phyloP scores from a whole-genome alignment of 2,797 vertebrate species.

The Macropodus opercularis region DNA sequence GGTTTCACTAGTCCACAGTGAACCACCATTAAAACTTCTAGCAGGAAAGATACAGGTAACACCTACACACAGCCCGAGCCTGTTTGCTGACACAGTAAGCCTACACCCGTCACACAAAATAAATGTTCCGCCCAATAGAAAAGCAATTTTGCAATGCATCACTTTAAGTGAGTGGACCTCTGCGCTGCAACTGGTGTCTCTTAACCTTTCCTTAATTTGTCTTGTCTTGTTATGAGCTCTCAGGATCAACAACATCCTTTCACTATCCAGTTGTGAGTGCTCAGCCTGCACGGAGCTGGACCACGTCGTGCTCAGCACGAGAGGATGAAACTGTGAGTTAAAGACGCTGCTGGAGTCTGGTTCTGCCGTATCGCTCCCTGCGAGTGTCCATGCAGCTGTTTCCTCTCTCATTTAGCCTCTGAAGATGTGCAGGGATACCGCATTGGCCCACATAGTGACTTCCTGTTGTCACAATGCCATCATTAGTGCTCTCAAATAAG shows the following conservation, averaged over 20 bases:
- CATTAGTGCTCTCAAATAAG: slow-evolving; percentile 49
- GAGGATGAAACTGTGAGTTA: slow-evolving; percentile 13
- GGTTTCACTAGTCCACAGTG: slow-evolving; percentile 40
- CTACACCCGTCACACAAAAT: slow-evolving; percentile 63
- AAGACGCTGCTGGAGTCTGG: slow-evolving; percentile 16
- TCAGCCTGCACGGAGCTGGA: slow-evolving; percentile 11
- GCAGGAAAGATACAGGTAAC: slow-evolving; percentile 47
- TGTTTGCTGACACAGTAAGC: slow-evolving; percentile 68
- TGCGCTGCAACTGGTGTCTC: slow-evolving; percentile 67
- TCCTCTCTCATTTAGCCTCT: slow-evolving; percentile 75
- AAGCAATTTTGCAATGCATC: slow-evolving; percentile 77
- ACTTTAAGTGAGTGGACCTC: slow-evolving; percentile 78
- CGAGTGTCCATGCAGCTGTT: slow-evolving; percentile 81
- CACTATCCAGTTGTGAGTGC: slow-evolving; percentile 24
- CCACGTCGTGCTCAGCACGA: slow-evolving; percentile 4
- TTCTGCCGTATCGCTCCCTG: slow-evolving; percentile 30
- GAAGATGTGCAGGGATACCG: slow-evolving; percentile 79
- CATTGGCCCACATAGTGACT: slow-evolving; percentile 79
- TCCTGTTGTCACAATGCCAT: slow-evolving; percentile 80
- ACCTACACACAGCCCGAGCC: slow-evolving; percentile 42
- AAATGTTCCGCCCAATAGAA: slow-evolving; percentile 70
- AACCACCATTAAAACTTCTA: slow-evolving; percentile 38
- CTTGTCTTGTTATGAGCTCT: slow-evolving; percentile 76
- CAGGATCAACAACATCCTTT: slow-evolving; percentile 65
- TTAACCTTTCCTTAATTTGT: slow-evolving; percentile 81